Conservation (phyloP, 2,113 vertebrate species). For the Clarias macrocephalus region DNA sequence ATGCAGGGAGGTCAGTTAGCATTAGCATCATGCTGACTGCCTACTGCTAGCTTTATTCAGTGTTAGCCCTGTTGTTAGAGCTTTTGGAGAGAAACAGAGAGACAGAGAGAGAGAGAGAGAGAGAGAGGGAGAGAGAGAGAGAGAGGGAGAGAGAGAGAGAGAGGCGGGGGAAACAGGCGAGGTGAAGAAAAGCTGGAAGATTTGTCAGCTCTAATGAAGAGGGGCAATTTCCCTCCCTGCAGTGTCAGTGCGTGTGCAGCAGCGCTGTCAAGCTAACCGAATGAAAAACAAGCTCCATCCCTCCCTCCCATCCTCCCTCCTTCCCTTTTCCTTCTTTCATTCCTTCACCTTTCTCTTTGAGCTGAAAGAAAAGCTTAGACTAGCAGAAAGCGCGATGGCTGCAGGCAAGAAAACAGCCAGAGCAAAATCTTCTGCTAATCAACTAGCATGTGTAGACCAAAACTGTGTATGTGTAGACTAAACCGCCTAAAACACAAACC, state of each 20-base stretch:
- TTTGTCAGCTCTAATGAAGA: conserved; percentile 60
- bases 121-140: conserved; percentile 11
- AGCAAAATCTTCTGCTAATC: not conserved
- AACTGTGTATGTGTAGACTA: no score
- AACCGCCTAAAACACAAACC: not conserved
- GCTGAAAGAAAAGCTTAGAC: not conserved
- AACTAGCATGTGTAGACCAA: not conserved
- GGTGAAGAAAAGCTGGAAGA: conserved; percentile 36
- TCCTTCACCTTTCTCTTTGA: not conserved
- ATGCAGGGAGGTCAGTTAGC: conserved; percentile 12
- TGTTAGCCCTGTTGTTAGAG: conserved; percentile 19
- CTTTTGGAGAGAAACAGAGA: conserved; percentile 5
- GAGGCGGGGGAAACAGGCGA: not conserved
- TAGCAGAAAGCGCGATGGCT: not conserved
- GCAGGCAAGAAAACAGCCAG: not conserved
- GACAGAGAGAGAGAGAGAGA: conserved; percentile 35
- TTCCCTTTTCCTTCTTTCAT: conserved; percentile 34
- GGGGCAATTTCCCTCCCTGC: conserved; percentile 53
- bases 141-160: conserved; percentile 6
- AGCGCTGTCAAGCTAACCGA: conserved; percentile 30
- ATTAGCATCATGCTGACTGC: conserved; percentile 24
- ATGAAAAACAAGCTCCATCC: conserved; percentile 43
- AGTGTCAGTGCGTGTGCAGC: conserved; percentile 50
- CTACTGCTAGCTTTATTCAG: conserved; percentile 3
- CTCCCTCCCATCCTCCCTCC: conserved; percentile 44